Percentiles rank a stretch among this genome's conserved stretches.
Conservation (phyloP, 2,113 vertebrate species). For the human (Homo sapiens) region DNA sequence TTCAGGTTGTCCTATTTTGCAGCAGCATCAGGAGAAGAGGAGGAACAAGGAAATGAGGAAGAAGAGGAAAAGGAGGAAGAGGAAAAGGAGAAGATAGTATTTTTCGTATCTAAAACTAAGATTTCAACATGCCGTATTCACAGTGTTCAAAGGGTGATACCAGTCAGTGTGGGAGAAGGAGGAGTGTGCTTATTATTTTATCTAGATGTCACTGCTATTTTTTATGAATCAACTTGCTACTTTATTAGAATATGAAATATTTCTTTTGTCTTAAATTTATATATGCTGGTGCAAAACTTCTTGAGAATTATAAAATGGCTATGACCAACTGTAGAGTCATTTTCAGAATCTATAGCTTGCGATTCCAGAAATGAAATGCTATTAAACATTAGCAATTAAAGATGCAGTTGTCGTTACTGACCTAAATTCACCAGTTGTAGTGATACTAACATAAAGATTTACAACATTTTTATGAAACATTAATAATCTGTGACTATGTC, state of each 20-base stretch:
- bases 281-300: background rate
- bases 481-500: conserved; percentile 51
- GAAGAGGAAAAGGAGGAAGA: background rate
- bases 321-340: background rate
- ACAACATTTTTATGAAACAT: conserved; percentile 31
- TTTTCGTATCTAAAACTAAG: background rate
- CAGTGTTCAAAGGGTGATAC: background rate
- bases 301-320: background rate
- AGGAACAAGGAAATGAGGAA: background rate
- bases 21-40: background rate
- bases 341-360: conserved; percentile 23
- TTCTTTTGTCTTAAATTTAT: conserved; percentile 21
- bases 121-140: background rate
- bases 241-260: background rate
- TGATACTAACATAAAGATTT: conserved; percentile 28
- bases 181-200: background rate
- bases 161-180: background rate
- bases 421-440: conserved; percentile 1
- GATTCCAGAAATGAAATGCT: background rate
- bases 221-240: background rate
- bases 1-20: background rate
- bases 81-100: background rate
- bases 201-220: background rate
- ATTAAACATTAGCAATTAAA: conserved; percentile 45
- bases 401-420: background rate